Evolutionary conservation across 2,113 vertebrate species (phyloP).

Genomic region (Ctenodactylus gundi): DNA sequence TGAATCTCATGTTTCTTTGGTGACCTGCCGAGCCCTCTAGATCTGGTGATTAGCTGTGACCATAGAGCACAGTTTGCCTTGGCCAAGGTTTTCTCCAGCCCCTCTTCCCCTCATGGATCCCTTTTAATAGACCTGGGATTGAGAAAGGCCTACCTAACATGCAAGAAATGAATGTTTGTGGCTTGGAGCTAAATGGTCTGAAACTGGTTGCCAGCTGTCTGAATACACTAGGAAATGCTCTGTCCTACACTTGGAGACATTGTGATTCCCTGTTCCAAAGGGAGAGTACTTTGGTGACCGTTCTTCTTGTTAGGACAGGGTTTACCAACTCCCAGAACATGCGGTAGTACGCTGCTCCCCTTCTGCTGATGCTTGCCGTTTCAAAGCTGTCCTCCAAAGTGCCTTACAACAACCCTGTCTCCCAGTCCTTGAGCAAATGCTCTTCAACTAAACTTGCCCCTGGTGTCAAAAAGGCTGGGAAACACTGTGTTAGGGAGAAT

Average conservation of each 20-base stretch:
- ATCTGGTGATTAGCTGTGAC: neutral
- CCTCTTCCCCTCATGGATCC: neutral
- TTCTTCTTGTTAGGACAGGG: too few species aligned
- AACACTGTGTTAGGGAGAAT: neutral
- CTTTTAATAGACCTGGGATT: neutral
- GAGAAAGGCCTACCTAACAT: neutral
- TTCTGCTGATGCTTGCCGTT: too few species aligned
- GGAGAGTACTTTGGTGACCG: neutral
- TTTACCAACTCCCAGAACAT: too few species aligned
- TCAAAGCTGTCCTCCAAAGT: too few species aligned
- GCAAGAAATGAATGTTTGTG: constrained; percentile 10
- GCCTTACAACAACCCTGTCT: too few species aligned
- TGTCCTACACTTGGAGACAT: neutral
- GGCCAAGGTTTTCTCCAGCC: neutral
- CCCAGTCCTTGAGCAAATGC: too few species aligned
- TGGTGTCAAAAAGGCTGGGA: too few species aligned
- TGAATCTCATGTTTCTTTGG: neutral
- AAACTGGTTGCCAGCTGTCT: neutral
- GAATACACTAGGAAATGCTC: neutral
- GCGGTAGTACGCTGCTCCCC: too few species aligned
- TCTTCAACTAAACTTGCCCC: too few species aligned
- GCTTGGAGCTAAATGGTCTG: neutral
- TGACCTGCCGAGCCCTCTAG: neutral
- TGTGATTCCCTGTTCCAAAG: neutral
- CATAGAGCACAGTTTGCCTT: neutral